phyloP scores from a whole-genome alignment of 2,797 vertebrate genomes.

The Rhynchotus rufescens region DNA sequence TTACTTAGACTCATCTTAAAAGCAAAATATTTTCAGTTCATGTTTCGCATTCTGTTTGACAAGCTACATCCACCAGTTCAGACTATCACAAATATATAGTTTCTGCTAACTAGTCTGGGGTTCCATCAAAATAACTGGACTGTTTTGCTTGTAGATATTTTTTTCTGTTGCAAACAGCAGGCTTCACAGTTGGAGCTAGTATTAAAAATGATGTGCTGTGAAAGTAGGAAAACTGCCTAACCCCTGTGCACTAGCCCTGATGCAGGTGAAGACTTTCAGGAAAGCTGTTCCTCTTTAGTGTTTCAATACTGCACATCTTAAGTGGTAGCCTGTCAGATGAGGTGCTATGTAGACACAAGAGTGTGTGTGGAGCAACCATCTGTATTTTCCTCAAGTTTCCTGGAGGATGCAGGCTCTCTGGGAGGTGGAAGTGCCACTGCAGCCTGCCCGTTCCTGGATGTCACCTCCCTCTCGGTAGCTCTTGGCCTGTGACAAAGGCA shows the following conservation, averaged over 20 bases:
- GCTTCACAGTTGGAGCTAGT: not conserved
- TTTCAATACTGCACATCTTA: not conserved
- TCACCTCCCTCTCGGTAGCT: not conserved
- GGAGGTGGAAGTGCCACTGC: not conserved
- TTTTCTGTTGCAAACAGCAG: not conserved
- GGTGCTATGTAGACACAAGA: not conserved
- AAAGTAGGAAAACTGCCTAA: not conserved
- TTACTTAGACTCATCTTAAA: not conserved
- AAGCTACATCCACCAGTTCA: not conserved
- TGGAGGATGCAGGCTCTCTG: not conserved
- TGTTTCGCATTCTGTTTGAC: not conserved
- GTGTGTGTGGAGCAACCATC: not conserved
- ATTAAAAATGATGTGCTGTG: not conserved
- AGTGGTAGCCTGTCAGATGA: not conserved
- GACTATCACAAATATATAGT: not conserved
- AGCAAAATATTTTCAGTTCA: not conserved
- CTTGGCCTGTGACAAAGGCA: not conserved
- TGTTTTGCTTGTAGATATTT: not conserved
- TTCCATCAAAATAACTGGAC: conserved; percentile 11
- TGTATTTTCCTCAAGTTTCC: not conserved
- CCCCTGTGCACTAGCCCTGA: not conserved
- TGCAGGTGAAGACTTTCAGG: not conserved
- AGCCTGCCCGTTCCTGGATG: not conserved
- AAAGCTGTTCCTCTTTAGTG: not conserved
- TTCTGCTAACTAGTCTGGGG: not conserved